Conservation (phyloP, 2,113 vertebrate species). For the Atractosteus spatula region DNA sequence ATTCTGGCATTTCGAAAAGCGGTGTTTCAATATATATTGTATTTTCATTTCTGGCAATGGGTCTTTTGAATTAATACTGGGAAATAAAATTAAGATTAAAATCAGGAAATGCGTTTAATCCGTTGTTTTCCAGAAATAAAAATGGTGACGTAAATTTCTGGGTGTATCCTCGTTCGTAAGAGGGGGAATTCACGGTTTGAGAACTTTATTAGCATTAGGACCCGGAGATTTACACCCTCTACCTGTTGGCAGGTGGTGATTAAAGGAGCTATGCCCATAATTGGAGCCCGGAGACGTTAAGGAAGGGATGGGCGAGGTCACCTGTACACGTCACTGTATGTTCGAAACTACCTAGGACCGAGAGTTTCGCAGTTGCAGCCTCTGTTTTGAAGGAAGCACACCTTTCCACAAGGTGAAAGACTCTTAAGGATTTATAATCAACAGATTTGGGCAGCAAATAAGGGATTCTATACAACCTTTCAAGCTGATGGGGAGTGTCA, state of each 20-base stretch:
- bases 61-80: background rate
- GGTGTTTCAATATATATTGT: too few relatives aligned
- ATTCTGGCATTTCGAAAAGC: too few relatives aligned
- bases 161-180: background rate
- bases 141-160: background rate
- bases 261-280: conserved; percentile 33
- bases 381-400: background rate
- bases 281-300: conserved; percentile 27
- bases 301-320: conserved; percentile 32
- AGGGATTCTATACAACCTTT: background rate
- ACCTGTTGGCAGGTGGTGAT: conserved; percentile 16
- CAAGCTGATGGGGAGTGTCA: conserved; percentile 39
- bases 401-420: conserved; percentile 9
- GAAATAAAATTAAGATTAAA: background rate
- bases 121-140: background rate
- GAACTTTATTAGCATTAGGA: background rate
- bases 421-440: conserved; percentile 5
- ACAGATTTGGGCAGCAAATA: background rate
- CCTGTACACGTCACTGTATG: too few relatives aligned
- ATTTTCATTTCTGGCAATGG: too few relatives aligned
- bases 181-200: background rate
- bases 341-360: conserved; percentile 45
- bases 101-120: too few relatives aligned
- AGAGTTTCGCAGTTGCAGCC: background rate
- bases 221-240: background rate